Conservation (phyloP, 1,140 invertebrate genomes). For the Prorops nasuta region DNA sequence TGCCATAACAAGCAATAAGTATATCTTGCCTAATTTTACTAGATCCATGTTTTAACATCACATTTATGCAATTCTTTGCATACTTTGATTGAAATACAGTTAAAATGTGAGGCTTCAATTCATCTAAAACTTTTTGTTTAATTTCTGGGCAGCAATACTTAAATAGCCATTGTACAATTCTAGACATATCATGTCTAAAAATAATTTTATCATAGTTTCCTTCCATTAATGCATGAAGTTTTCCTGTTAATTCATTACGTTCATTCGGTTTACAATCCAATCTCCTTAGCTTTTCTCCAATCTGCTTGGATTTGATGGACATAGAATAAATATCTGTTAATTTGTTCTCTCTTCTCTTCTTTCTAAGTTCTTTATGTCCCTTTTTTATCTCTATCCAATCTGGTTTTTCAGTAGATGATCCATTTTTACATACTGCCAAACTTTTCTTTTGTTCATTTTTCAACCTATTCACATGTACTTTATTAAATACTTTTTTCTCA, state of each 20-base stretch:
- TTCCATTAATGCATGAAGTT: constrained; percentile 72
- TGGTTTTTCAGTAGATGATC: constrained; percentile 61
- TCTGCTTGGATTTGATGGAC: constrained; percentile 70
- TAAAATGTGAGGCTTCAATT: constrained; percentile 69
- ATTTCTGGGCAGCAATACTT: constrained; percentile 71
- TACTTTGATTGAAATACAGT: constrained; percentile 84
- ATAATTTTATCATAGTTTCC: constrained; percentile 74
- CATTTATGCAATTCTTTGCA: constrained; percentile 79
- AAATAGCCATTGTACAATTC: constrained; percentile 85
- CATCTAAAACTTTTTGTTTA: constrained; percentile 68
- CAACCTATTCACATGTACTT: too few species aligned
- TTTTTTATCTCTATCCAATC: constrained; percentile 74
- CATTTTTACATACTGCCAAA: too few species aligned
- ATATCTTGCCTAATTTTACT: constrained; percentile 67
- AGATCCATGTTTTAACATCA: constrained; percentile 78
- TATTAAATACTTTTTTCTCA: too few species aligned
- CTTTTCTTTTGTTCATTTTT: too few species aligned
- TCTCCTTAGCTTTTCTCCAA: constrained; percentile 76
- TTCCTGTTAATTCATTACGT: constrained; percentile 65
- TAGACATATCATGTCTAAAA: constrained; percentile 81
- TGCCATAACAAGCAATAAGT: constrained; percentile 72
- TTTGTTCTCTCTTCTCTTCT: constrained; percentile 60
- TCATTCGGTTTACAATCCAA: constrained; percentile 60
- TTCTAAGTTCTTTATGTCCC: constrained; percentile 68
- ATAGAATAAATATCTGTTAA: constrained; percentile 66